These are phyloP conservation scores for Syngnathoides biaculeatus DNA, from an alignment of 2,113 vertebrate species.

Conservation along the genomic window DNA sequence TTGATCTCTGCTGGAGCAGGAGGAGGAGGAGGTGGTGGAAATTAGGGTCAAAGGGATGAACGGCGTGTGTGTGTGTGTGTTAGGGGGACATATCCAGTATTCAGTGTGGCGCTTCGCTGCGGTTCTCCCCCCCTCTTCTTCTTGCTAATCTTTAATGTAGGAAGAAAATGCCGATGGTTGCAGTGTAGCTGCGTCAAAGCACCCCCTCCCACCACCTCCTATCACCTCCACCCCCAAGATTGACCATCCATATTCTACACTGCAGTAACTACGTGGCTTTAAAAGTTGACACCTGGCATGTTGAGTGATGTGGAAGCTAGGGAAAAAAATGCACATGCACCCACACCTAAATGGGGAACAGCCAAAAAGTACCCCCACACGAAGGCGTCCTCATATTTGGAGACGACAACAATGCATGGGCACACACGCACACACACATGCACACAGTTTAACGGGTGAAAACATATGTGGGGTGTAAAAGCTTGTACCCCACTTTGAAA, in stretches of 20 bases:
- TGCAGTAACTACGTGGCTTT: too few relatives aligned
- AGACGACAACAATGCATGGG: too few relatives aligned
- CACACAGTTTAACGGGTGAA: too few relatives aligned
- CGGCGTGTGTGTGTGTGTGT: constrained; percentile 24
- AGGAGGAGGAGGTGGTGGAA: constrained; percentile 24
- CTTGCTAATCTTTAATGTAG: constrained; percentile 69
- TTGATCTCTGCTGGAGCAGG: constrained; percentile 65
- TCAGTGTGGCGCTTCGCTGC: constrained; percentile 69
- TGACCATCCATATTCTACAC: too few relatives aligned
- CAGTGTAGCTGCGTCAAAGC: constrained; percentile 73
- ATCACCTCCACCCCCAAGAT: neutral
- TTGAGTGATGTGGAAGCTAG: too few relatives aligned
- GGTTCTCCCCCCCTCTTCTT: constrained; percentile 42
- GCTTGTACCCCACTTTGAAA: neutral
- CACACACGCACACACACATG: too few relatives aligned
- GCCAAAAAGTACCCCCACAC: too few relatives aligned
- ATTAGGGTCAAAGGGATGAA: constrained; percentile 37
- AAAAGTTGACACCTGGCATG: too few relatives aligned
- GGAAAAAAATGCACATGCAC: too few relatives aligned
- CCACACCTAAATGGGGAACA: too few relatives aligned
- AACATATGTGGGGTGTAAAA: neutral
- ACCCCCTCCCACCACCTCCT: constrained; percentile 18
- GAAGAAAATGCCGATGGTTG: constrained; percentile 67
- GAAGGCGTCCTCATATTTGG: too few relatives aligned
- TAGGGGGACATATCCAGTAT: constrained; percentile 65